These are phyloP conservation scores for Steinernema feltiae DNA, from an alignment of 1,140 invertebrate species.

Conservation along the genomic window DNA sequence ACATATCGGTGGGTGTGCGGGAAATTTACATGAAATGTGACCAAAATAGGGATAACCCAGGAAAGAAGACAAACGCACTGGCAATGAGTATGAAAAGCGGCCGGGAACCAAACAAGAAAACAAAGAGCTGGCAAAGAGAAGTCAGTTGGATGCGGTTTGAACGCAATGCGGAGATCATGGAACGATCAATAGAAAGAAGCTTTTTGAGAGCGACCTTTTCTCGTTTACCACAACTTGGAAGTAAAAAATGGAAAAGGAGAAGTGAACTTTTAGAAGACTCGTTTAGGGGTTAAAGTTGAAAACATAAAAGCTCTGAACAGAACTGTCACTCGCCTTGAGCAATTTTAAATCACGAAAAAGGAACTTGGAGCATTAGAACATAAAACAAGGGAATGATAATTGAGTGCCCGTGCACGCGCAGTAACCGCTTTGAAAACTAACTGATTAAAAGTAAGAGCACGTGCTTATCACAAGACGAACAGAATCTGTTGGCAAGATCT, in stretches of 20 bases:
- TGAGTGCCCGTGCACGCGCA: not conserved
- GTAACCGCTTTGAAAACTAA: not conserved
- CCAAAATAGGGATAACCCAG: not conserved
- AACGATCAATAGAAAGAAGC: not conserved
- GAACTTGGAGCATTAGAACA: not conserved
- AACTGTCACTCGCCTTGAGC: conserved; percentile 1
- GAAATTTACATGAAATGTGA: not conserved
- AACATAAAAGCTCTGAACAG: not conserved
- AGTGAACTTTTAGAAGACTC: not conserved
- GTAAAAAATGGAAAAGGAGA: not conserved
- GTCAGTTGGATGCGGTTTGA: not conserved
- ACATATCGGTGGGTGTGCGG: not conserved
- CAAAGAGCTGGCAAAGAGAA: no score
- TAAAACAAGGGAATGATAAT: not conserved
- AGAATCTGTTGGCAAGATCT: no score
- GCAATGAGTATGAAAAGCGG: not conserved
- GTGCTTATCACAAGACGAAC: not conserved
- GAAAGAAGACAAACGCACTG: not conserved
- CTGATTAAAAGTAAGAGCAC: not conserved
- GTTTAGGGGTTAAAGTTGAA: not conserved
- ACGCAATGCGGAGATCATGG: not conserved
- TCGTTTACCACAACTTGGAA: not conserved
- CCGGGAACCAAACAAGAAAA: not conserved
- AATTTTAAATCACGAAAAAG: not conserved
- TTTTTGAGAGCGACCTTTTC: not conserved